Evolutionary conservation across 2,797 vertebrate genomes (phyloP).

Genomic region (Phylloscopus collybita): DNA sequence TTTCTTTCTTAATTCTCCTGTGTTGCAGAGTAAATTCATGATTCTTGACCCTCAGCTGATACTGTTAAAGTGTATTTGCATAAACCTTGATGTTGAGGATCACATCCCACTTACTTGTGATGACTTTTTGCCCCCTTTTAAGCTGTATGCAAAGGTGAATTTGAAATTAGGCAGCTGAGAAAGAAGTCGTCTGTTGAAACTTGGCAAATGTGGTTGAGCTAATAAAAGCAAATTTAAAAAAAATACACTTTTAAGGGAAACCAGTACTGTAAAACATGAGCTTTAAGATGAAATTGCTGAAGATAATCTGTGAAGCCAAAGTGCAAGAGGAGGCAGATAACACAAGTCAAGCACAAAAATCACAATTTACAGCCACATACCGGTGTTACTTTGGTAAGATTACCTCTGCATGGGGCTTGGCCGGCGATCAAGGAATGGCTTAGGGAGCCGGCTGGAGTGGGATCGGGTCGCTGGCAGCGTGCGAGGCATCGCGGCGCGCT

Average conservation of each 20-base stretch:
- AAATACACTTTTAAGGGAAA: not conserved
- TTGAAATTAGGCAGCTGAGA: constrained; percentile 48
- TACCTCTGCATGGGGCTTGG: not conserved
- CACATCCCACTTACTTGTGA: constrained; percentile 32
- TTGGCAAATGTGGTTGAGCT: not conserved
- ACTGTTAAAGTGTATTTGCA: not conserved
- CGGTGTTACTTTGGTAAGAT: not conserved
- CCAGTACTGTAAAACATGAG: not conserved
- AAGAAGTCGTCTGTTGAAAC: constrained; percentile 3
- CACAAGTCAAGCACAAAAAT: not conserved
- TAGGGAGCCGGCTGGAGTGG: not conserved
- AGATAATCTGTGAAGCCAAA: not conserved
- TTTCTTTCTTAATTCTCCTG: not conserved
- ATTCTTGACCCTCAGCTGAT: not conserved
- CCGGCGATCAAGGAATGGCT: not conserved
- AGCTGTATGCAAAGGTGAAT: constrained; percentile 24
- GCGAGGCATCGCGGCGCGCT: not conserved
- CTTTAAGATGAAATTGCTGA: not conserved
- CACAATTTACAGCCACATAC: not conserved
- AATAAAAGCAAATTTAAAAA: not conserved
- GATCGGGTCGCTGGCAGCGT: not conserved
- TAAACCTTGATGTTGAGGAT: constrained; percentile 45
- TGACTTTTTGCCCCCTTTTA: constrained; percentile 38
- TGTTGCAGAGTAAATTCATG: not conserved
- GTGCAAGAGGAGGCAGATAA: not conserved